Evolutionary conservation across 2,113 vertebrate species (phyloP).

Genomic region (Craseonycteris thonglongyai): DNA sequence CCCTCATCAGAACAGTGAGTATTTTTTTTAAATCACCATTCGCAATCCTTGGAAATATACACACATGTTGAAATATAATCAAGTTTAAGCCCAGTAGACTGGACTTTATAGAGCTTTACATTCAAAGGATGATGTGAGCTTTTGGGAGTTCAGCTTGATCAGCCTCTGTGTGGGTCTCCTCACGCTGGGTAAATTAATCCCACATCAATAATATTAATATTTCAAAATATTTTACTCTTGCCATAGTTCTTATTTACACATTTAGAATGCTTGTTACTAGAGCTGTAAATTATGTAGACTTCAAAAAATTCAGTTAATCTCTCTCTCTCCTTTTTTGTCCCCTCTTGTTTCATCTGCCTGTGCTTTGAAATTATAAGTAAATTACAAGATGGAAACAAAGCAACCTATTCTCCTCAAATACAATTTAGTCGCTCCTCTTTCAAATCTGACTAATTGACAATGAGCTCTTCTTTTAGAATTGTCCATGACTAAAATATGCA

Average conservation of each 20-base stretch:
- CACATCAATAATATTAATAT: background rate
- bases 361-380: constrained; percentile 17
- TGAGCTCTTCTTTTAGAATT: background rate
- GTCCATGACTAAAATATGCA: background rate
- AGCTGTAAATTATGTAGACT: background rate
- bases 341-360: background rate
- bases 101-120: background rate
- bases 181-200: background rate
- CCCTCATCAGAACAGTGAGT: background rate
- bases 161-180: background rate
- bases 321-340: background rate
- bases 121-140: background rate
- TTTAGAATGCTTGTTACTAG: background rate
- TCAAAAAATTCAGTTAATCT: background rate
- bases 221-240: background rate
- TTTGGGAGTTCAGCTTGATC: background rate
- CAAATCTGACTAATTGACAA: background rate
- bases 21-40: background rate
- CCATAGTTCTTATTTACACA: background rate
- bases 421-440: background rate
- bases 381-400: background rate
- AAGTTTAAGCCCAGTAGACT: background rate
- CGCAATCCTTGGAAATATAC: background rate
- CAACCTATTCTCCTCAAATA: background rate
- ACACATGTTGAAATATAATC: background rate